Conservation (phyloP, 1,140 invertebrate species). For the Protaetia brevitarsis region DNA sequence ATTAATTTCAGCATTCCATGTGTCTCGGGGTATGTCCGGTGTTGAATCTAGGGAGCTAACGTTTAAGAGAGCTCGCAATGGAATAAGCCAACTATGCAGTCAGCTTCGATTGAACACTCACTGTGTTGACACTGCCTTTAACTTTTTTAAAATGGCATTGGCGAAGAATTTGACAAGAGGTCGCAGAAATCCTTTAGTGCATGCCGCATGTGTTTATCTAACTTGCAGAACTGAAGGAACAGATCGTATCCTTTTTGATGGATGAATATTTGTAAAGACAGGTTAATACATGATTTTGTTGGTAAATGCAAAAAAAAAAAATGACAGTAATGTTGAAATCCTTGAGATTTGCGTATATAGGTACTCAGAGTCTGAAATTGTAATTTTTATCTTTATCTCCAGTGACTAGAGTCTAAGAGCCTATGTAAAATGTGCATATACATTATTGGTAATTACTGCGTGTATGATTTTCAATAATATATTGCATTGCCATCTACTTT, state of each 20-base stretch:
- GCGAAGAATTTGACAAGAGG: constrained; percentile 84
- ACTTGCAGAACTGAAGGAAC: constrained; percentile 93
- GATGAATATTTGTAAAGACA: no score
- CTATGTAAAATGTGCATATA: neutral
- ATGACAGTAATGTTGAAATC: no score
- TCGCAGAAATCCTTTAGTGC: constrained; percentile 84
- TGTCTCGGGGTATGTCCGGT: constrained; percentile 59
- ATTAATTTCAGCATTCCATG: constrained; percentile 64
- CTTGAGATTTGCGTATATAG: no score
- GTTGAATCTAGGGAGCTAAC: constrained; percentile 90
- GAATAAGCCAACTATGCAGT: constrained; percentile 74
- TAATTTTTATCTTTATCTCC: neutral
- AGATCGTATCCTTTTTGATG: constrained; percentile 84
- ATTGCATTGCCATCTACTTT: neutral
- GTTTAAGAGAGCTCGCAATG: constrained; percentile 79
- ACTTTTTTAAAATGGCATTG: constrained; percentile 97
- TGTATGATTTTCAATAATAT: no score
- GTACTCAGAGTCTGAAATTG: no score
- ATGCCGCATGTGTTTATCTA: constrained; percentile 97
- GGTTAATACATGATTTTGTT: no score
- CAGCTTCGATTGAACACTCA: constrained; percentile 84
- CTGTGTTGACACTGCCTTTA: constrained; percentile 88
- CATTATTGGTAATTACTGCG: neutral
- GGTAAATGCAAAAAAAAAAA: no score
- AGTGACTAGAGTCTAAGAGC: neutral